phyloP scores from a whole-genome alignment of 2,888 invertebrate genomes.

The Epirrhoe tristata region DNA sequence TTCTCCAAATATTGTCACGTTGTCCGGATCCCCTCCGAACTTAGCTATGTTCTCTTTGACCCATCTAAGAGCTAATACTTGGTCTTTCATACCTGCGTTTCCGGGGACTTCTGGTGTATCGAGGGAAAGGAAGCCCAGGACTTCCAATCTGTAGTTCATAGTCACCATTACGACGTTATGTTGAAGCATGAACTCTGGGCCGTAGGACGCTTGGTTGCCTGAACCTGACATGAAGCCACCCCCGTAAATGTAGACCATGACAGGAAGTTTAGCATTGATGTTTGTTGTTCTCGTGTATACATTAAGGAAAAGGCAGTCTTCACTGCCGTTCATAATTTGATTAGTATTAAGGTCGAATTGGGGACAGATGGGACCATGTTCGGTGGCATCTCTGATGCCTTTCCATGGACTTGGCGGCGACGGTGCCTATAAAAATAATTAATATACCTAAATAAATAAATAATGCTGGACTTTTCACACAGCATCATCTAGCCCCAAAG shows the following conservation, averaged over 20 bases:
- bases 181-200: slow-evolving; percentile 68
- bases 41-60: slow-evolving; percentile 61
- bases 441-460: not conserved
- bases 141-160: slow-evolving; percentile 70
- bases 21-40: slow-evolving; percentile 67
- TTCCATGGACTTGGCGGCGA: slow-evolving; percentile 60
- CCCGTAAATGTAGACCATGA: slow-evolving; percentile 76
- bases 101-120: slow-evolving; percentile 67
- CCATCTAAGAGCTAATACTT: slow-evolving; percentile 66
- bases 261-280: slow-evolving; percentile 50
- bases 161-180: slow-evolving; percentile 74
- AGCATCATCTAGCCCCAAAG: too few relatives aligned
- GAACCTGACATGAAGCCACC: slow-evolving; percentile 70
- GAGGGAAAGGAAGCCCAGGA: slow-evolving; percentile 58
- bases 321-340: slow-evolving; percentile 56
- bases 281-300: slow-evolving; percentile 62
- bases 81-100: slow-evolving; percentile 73
- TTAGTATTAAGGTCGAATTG: slow-evolving; percentile 59
- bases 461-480: too few relatives aligned
- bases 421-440: slow-evolving; percentile 60
- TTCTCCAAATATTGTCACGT: slow-evolving; percentile 73
- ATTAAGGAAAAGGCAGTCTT: slow-evolving; percentile 70
- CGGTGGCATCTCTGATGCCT: slow-evolving; percentile 62
- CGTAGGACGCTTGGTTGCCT: slow-evolving; percentile 61
- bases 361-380: slow-evolving; percentile 68